These are phyloP conservation scores for Limulus polyphemus DNA, from an alignment of 2,888 invertebrate species.

Conservation along the genomic window DNA sequence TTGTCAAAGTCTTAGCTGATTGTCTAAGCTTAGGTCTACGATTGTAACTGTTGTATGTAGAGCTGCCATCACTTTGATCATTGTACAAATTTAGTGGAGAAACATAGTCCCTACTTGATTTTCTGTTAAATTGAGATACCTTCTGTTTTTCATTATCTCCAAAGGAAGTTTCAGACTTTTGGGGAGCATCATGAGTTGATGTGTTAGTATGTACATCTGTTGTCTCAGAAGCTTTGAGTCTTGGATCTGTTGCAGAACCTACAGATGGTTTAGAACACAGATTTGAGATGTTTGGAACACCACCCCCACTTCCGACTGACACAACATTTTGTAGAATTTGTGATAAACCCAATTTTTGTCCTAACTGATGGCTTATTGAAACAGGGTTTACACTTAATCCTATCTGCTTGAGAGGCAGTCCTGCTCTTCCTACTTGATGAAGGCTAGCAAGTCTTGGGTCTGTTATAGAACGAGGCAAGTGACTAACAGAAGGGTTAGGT, in stretches of 20 bases:
- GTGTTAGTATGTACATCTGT: neutral
- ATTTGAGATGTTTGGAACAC: no score
- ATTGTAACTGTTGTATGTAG: conserved; percentile 33
- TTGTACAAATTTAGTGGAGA: conserved; percentile 33
- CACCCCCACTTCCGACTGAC: no score
- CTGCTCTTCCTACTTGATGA: conserved; percentile 2
- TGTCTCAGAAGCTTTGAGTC: neutral
- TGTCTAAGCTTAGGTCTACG: conserved; percentile 9
- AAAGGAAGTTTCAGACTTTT: conserved; percentile 10
- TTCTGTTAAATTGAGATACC: conserved; percentile 27
- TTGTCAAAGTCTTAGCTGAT: no score
- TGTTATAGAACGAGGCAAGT: conserved; percentile 16
- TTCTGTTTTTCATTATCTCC: conserved; percentile 13
- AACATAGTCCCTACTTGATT: conserved; percentile 34
- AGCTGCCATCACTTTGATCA: conserved; percentile 24
- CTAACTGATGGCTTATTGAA: no score
- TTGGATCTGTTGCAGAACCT: neutral
- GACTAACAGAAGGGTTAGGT: conserved; percentile 11
- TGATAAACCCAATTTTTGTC: no score
- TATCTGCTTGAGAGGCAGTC: no score
- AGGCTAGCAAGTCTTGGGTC: conserved; percentile 20
- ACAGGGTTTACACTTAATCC: no score
- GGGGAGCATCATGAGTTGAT: conserved; percentile 5
- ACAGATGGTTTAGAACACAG: neutral
- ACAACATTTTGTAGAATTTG: no score